Conservation (phyloP, 1,140 invertebrate species). For the Neotoxoptera formosana region DNA sequence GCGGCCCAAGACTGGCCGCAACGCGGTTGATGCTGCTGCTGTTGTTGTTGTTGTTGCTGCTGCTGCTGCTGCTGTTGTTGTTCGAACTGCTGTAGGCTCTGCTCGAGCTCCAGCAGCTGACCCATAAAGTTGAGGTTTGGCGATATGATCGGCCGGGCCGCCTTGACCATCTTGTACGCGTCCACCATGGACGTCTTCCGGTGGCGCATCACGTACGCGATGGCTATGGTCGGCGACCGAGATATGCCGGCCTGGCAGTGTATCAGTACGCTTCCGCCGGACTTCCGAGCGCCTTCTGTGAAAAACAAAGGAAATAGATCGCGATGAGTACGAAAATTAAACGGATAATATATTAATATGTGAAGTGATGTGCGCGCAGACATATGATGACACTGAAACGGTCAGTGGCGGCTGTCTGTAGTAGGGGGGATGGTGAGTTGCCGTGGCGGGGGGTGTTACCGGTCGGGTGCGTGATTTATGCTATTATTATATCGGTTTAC, state of each 20-base stretch:
- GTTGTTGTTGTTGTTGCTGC: slow-evolving; percentile 45
- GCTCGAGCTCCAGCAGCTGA: slow-evolving; percentile 88
- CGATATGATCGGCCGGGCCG: slow-evolving; percentile 87
- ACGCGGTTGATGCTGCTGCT: slow-evolving; percentile 59
- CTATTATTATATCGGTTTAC: neutral
- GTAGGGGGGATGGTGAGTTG: neutral
- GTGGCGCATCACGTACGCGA: slow-evolving; percentile 94
- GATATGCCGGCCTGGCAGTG: slow-evolving; percentile 97
- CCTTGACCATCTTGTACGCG: slow-evolving; percentile 88
- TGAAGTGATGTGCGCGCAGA: rapidly evolving
- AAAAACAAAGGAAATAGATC: slow-evolving; percentile 63
- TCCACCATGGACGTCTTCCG: slow-evolving; percentile 86
- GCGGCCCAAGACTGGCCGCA: slow-evolving; percentile 59
- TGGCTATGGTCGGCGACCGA: slow-evolving; percentile 91
- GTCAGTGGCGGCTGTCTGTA: neutral
- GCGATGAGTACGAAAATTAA: neutral
- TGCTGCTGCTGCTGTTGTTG: slow-evolving; percentile 59
- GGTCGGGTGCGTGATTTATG: slow-evolving; percentile 3
- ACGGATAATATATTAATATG: no score
- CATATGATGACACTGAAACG: neutral
- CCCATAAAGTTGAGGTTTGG: slow-evolving; percentile 98
- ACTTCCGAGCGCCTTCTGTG: slow-evolving; percentile 84
- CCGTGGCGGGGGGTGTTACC: neutral
- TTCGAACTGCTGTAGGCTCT: slow-evolving; percentile 67
- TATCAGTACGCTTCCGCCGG: slow-evolving; percentile 82